Evolutionary conservation across 1,140 invertebrate genomes (phyloP).

Genomic region (Eciton burchellii): DNA sequence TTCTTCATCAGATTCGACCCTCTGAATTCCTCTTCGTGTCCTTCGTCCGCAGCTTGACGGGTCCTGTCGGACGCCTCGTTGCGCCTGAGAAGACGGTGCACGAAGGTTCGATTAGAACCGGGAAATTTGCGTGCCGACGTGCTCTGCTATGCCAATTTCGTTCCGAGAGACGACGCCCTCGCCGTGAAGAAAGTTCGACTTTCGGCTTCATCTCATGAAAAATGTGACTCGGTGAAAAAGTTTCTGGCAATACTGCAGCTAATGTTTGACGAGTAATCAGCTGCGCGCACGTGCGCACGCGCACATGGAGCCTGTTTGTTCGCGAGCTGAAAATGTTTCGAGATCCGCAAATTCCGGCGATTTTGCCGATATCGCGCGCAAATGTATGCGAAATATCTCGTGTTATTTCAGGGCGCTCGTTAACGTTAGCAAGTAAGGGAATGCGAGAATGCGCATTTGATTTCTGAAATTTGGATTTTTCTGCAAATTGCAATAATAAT

Average conservation of each 20-base stretch:
- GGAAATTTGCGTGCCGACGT: slow-evolving; percentile 60
- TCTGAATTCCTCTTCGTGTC: slow-evolving; percentile 41
- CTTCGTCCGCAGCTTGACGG: slow-evolving; percentile 24
- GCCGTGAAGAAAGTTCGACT: slow-evolving; percentile 30
- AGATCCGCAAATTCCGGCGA: not conserved
- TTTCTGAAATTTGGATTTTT: not conserved
- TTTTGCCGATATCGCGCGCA: not conserved
- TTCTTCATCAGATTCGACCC: not conserved
- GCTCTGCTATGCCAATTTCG: slow-evolving; percentile 40
- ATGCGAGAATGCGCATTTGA: too few species aligned
- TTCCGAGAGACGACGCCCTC: slow-evolving; percentile 33
- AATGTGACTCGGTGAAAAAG: slow-evolving; percentile 47
- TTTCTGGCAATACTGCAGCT: slow-evolving; percentile 39
- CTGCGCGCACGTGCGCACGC: not conserved
- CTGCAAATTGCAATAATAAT: not conserved
- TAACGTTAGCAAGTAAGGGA: not conserved
- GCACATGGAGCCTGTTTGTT: not conserved
- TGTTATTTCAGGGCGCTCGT: not conserved
- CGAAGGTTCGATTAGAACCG: slow-evolving; percentile 58
- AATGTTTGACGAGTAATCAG: slow-evolving; percentile 36
- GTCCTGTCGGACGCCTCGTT: slow-evolving; percentile 59
- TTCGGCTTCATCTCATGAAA: slow-evolving; percentile 37
- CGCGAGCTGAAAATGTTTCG: slow-evolving; percentile 16
- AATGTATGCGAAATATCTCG: not conserved
- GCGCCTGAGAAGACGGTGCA: slow-evolving; percentile 47